Evolutionary conservation across 2,113 vertebrate genomes (phyloP).

Genomic region (Micronisus gabar): DNA sequence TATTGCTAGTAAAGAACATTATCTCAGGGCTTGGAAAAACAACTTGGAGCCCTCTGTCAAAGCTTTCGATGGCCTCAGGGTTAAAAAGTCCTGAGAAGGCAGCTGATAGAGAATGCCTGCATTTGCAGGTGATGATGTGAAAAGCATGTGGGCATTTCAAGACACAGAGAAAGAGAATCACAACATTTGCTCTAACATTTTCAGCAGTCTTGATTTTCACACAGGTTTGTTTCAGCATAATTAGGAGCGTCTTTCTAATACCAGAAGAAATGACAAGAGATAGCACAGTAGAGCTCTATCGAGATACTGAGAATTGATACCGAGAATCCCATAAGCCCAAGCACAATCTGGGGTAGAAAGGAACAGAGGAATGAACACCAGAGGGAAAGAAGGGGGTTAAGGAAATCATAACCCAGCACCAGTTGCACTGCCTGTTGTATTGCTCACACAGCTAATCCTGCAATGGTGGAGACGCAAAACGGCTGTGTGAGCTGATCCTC

Average conservation of each 20-base stretch:
- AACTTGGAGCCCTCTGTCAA: not conserved
- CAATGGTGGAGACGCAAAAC: not conserved
- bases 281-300: fast-evolving
- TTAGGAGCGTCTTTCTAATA: not conserved
- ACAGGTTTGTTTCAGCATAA: not conserved
- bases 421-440: not conserved
- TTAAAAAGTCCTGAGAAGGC: not conserved
- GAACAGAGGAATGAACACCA: not conserved
- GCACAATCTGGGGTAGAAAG: not conserved
- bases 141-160: not conserved
- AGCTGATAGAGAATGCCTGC: not conserved
- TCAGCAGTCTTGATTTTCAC: not conserved
- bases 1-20: not conserved
- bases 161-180: not conserved
- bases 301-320: not conserved
- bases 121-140: not conserved
- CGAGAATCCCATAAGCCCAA: not conserved
- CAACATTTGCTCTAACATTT: not conserved
- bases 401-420: not conserved
- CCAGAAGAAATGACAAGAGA: not conserved
- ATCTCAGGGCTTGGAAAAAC: not conserved
- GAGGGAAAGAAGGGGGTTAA: not conserved
- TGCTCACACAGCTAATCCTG: not conserved
- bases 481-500: not conserved
- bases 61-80: not conserved